Base-by-base conservation (phyloP, 2,797 vertebrate genomes). In the Schizopygopsis pylzovi region DNA sequence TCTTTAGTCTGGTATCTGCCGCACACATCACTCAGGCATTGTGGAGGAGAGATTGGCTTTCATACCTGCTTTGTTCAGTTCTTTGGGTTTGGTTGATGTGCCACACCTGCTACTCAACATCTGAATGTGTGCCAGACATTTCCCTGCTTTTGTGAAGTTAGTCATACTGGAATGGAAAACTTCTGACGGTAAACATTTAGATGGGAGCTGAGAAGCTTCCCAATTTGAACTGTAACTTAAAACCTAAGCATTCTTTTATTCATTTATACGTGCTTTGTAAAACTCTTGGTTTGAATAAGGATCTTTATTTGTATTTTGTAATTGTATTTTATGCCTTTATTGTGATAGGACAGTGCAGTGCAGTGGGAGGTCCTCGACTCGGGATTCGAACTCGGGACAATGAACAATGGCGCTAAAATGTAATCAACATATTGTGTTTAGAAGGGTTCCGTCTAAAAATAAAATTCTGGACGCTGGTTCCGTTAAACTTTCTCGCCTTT, bases 41-140 rank as follows among this genome's bases (percentile, higher is more conserved):
- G 96, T 95, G 95, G 95, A 95, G 92, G 94, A 93, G 94, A 95
- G 96, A 97, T 98, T 98, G 92, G 94, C 96, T 98, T 96, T 97
- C 96, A 96, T 93, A 89, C 87, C 90, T 94, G 94, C 96, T 97
- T 96, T 96, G 95, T 97, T 97, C 97, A 96, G 91, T 93, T 97
- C 97, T 97, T 94, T 96, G 94, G 93, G 90, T 96, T 90, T 56
- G 91, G 94, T 93, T 92, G 96, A 97, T 96, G 95, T 95, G 95
- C 97, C 97, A 97, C 97, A 96, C 97, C 97, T 97, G 96, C 95
- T 96, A 79, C 96, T 97, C 96, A 96, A 95, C 93, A 93, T 93
- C 88, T 86, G 91, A 93, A 79, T 25, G 15, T 41, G 76, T 61
- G 76, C 76, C 76, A 79, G 54, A 43, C 95, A 96, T 96, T 96